phyloP scores from a whole-genome alignment of 2,797 vertebrate species.

The Eurystomus glaucurus region DNA sequence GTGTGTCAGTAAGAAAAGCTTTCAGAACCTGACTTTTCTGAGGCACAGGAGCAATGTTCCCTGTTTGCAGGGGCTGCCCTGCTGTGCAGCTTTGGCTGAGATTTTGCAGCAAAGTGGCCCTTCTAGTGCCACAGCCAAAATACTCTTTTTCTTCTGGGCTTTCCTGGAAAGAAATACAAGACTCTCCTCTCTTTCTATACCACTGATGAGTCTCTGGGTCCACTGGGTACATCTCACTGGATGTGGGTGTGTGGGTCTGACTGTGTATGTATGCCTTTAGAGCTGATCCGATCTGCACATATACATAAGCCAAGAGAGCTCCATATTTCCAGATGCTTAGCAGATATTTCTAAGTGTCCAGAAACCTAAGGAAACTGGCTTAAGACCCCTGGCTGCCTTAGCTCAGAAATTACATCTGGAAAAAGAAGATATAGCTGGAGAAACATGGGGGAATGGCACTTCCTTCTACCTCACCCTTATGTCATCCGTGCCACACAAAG shows the following conservation, averaged over 20 bases:
- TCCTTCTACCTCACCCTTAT: neutral
- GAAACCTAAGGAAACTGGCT: neutral
- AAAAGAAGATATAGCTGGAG: neutral
- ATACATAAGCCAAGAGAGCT: neutral
- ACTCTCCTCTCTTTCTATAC: neutral
- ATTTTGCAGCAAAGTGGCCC: neutral
- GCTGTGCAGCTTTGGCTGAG: accelerated
- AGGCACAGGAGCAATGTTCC: neutral
- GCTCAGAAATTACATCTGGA: neutral
- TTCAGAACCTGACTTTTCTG: neutral
- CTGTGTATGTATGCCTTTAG: accelerated
- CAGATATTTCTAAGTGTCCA: neutral
- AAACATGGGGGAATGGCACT: accelerated
- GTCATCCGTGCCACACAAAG: accelerated
- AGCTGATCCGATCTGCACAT: neutral
- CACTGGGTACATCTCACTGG: neutral
- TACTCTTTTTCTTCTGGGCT: neutral
- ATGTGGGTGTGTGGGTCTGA: neutral
- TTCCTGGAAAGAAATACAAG: neutral
- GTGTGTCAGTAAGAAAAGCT: neutral
- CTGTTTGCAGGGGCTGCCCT: neutral
- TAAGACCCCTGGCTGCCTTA: neutral
- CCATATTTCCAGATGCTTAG: neutral
- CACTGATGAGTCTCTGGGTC: neutral
- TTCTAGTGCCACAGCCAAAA: neutral